Base-by-base conservation (phyloP, 2,888 invertebrate species). In the Synergus gifuensis region DNA sequence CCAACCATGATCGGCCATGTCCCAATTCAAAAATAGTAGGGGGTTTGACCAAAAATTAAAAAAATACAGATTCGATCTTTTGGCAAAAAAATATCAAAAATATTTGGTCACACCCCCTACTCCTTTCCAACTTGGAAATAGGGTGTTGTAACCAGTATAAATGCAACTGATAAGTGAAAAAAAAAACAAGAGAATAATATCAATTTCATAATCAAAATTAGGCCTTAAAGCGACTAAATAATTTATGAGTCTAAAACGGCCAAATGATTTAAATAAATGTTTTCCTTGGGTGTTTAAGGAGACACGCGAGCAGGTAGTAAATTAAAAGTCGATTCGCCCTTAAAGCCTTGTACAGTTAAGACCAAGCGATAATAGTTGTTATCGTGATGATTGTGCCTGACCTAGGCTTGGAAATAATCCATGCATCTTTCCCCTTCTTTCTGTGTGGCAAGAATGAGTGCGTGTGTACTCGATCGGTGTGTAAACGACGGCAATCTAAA, bases 341-440 rank as follows among this genome's bases (percentile, higher is more conserved):
- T 66, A 78, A 81, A 46, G 77, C 77, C 16, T 22, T 49, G 62
- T 77, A 62, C 40, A 44, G 73, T 54, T 49, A 36, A 77, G 77
- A 66, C 46, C 66, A 54, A 28, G 83, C 81, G 85, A 85, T 84
- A 85, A 85, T 84, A 54, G 83, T 83, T 84, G 85, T 82, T 85
- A 85, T 84, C 84, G 84, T 79, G 76, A 67, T 79, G 64, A 69
- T 76, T 77, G 83, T 79, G 78, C 80, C 83, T 84, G 84, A 84
- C 84, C 85, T 85, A 83, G 77, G 79, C 79, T 81, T 69, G 78
- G 83, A 84, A 85, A 84, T 84, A 83, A 82, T 81, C 69, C 44
- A 69, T 82, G 79, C 80, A 80, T 80, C 79, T 22, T 60, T 60
- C 12, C 22, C 77, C 16, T 22, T 73, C 49, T 36, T 28, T 79